Evolutionary conservation across 2,113 vertebrate genomes (phyloP), one percentile per base, ranked within the genome.

Genomic region (Muscicapa adusta): DNA sequence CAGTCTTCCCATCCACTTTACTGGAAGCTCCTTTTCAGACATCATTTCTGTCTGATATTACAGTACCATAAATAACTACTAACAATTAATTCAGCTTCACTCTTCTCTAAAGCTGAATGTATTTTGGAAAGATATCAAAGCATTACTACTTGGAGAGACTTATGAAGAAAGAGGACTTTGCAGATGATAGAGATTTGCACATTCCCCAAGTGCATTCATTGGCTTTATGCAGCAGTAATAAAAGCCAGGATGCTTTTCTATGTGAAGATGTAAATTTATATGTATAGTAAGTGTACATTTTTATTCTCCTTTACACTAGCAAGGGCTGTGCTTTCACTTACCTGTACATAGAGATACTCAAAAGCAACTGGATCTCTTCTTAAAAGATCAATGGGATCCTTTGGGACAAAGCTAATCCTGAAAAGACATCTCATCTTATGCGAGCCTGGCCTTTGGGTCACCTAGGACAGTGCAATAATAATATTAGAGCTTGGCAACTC

Each of bases 381-480:
- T 70, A 99, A 98, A 89, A 99, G 98, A 92, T 99, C 99, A 96
- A 99, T 98, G 1, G 99, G 99, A 97, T 99, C 99, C 97, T 99
- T 99, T 95, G 99, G 99, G 88, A 99, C 99, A 93, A 99, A 99
- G 95, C 99, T 99, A 92, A 99, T 98, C 91, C 99, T 98, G 97
- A 99, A 99, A 96, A 99, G 99, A 98, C 99, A 99, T 93, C 99
- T 99, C 99, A 99, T 99, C 97, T 99, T 99, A 97, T 99, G 98
- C 13, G 99, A 98, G 75, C 98, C 98, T 93, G 99, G 99, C 95
- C 99, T 98, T 98, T 99, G 99, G n/a, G 99, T 99, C 98, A 99
- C 99, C 99, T 99, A 89, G 72, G 94, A 87, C 33, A 96, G 63
- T 47, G 57, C 43, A 96, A 71, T 29, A 91, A 86, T 40, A 28